phyloP scores from a whole-genome alignment of 2,797 vertebrate genomes.

The Malacoctenus gilli region DNA sequence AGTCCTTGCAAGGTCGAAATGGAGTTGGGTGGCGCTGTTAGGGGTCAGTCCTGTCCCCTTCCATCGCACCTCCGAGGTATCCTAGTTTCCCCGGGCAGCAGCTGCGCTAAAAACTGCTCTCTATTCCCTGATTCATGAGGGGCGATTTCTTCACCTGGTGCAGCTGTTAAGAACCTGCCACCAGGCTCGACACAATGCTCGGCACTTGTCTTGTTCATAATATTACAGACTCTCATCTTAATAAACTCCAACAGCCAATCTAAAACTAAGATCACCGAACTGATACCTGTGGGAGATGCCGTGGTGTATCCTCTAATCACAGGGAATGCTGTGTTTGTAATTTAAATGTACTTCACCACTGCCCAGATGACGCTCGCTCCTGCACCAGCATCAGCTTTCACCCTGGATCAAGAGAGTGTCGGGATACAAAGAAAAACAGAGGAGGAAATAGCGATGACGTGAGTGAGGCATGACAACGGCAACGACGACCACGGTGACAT shows the following conservation, averaged over 20 bases:
- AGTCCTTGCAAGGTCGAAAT: too few species aligned
- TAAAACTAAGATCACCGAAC: neutral
- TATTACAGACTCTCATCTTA: constrained; percentile 14
- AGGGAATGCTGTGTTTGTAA: neutral
- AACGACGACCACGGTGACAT: constrained; percentile 25
- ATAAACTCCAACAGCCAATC: constrained; percentile 17
- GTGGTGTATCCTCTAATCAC: constrained; percentile 1
- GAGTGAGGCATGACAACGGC: constrained; percentile 31
- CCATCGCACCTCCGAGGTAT: constrained; percentile 25
- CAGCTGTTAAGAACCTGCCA: constrained; percentile 43
- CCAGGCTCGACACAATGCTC: constrained; percentile 13
- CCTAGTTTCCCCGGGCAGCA: constrained; percentile 34
- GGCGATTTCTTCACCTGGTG: constrained; percentile 26
- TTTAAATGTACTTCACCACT: constrained; percentile 11
- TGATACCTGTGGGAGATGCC: neutral
- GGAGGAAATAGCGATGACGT: constrained; percentile 25
- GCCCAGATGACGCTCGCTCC: constrained; percentile 2
- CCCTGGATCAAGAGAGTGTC: constrained; percentile 9
- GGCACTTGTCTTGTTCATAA: constrained; percentile 22
- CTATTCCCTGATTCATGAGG: constrained; percentile 50
- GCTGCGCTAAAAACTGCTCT: constrained; percentile 33
- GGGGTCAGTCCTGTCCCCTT: neutral
- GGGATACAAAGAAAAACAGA: neutral
- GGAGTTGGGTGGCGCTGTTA: neutral
- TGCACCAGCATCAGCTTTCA: neutral